Conservation (phyloP, 1,140 invertebrate species). For the Listronotus oregonensis region DNA sequence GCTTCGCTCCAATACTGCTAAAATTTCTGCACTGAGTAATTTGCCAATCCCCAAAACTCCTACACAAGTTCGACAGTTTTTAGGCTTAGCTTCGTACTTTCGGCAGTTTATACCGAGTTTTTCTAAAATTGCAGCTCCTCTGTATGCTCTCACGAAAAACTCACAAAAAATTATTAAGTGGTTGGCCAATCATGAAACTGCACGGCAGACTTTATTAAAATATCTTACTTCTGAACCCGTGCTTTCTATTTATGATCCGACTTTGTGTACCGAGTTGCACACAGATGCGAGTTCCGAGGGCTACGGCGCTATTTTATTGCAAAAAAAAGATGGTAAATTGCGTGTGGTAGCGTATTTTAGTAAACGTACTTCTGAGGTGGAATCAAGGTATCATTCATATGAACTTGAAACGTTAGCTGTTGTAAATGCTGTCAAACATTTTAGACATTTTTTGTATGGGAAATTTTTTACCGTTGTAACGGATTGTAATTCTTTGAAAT, state of each 20-base stretch:
- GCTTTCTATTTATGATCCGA: constrained; percentile 20
- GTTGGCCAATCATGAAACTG: constrained; percentile 2
- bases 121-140: constrained; percentile 42
- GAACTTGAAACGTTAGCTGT: too few species aligned
- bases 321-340: constrained; percentile 38
- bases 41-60: too few species aligned
- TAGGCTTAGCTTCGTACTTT: too few species aligned
- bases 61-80: too few species aligned
- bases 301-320: constrained; percentile 50
- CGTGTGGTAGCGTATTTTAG: constrained; percentile 26
- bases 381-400: too few species aligned
- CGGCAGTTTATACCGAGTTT: too few species aligned
- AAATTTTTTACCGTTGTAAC: constrained; percentile 42
- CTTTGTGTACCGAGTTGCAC: constrained; percentile 38
- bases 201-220: background rate
- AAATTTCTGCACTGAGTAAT: too few species aligned
- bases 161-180: constrained; percentile 8
- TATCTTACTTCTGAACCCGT: constrained; percentile 10
- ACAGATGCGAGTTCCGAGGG: constrained; percentile 50
- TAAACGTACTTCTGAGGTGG: too few species aligned
- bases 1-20: too few species aligned
- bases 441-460: constrained; percentile 25
- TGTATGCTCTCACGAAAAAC: constrained; percentile 20
- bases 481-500: constrained; percentile 52
- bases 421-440: too few species aligned